Conservation (phyloP, 2,113 vertebrate species). For the Nesospiza acunhae region DNA sequence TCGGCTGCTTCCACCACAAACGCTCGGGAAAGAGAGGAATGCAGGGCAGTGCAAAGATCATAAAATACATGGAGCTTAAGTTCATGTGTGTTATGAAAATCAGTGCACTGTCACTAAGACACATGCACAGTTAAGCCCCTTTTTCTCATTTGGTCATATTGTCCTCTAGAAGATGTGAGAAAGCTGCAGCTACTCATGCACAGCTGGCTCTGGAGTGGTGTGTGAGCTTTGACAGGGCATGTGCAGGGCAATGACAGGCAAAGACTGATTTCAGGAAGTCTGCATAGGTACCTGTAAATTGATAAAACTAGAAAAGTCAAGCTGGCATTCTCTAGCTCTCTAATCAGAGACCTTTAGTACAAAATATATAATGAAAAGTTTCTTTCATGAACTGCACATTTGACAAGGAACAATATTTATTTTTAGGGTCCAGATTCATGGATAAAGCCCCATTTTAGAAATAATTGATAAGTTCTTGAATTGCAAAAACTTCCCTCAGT, state of each 20-base stretch:
- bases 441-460: background rate
- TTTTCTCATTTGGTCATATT: background rate
- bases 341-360: background rate
- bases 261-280: conserved; percentile 40
- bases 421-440: background rate
- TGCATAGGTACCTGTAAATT: background rate
- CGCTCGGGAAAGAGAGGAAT: accelerated
- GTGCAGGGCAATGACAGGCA: conserved; percentile 18
- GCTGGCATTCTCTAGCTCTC: background rate
- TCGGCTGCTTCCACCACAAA: background rate
- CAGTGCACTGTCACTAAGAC: background rate
- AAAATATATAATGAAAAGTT: background rate
- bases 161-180: background rate
- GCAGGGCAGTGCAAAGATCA: background rate
- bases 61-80: background rate
- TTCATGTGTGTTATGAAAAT: background rate
- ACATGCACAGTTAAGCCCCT: background rate
- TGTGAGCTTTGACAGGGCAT: background rate
- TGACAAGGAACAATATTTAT: background rate
- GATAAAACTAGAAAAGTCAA: background rate
- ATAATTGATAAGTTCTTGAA: background rate
- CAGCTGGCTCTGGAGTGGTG: background rate
- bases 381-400: background rate
- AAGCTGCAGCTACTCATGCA: conserved; percentile 24
- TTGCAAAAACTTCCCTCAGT: background rate